Evolutionary conservation across 2,888 invertebrate species (phyloP), one percentile per base, ranked within the genome.

Genomic region (Mythimna impura): DNA sequence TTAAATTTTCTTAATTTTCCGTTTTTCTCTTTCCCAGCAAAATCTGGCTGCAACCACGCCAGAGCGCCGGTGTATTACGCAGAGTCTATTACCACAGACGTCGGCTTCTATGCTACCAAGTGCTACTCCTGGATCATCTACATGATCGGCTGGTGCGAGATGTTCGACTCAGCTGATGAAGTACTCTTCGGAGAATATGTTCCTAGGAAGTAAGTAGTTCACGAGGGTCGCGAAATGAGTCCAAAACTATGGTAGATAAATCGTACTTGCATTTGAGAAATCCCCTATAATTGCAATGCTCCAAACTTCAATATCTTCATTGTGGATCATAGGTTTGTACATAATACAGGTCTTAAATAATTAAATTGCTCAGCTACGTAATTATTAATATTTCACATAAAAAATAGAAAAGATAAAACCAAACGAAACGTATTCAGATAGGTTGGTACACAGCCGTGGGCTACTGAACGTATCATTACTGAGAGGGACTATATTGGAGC

Each of bases 21-120:
- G 17, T 22, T 2, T 17, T 40, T 65, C 25, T 40, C 69, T 60
- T 65, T 80, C 89, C 47, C 78, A 96, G 97, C 96, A 71, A 93
- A 94, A 63, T 96, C 97, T 0, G 94, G 96, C 8, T 97, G 97
- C 84, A 96, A 96, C 81, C 97, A 97, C 83, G 95, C 94, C 6
- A 92, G 97, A 78, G 97, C 97, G 0, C 97, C 97, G 0, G 83
- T 83, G 0, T 97, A 97, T 86, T 97, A 93, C 81, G 97, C 97
- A 0, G 97, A 97, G 87, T 97, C 97, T 0, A 97, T 97, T 57
- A 90, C 72, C 7, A 95, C 94, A 0, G 81, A 92, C 0, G 73
- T 88, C 0, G 97, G 97, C 0, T 97, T 97, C 89, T 97, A 97
- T 90, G 97, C 94, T 0, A 95, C 91, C 8, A 93, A 92, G 40